Evolutionary conservation across 2,797 vertebrate species (phyloP).

Genomic region (Synanceia verrucosa): DNA sequence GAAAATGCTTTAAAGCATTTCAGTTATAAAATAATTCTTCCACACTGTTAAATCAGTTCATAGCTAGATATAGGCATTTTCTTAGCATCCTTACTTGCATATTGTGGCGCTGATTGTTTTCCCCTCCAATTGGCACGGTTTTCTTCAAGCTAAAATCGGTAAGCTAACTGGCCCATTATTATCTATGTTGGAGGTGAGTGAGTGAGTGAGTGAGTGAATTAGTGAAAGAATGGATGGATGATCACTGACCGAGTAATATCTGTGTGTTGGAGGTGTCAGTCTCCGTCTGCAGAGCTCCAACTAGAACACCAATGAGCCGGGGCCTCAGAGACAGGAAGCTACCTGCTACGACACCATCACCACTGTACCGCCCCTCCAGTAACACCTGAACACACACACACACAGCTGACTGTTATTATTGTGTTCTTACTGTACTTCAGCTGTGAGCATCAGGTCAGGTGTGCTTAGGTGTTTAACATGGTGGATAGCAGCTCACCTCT

Average conservation of each 20-base stretch:
- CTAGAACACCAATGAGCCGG: slow-evolving; percentile 90
- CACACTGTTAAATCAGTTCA: no score
- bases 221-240: no score
- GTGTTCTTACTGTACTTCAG: neutral
- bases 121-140: no score
- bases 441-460: neutral
- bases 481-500: slow-evolving; percentile 78
- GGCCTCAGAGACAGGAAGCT: slow-evolving; percentile 86
- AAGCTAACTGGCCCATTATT: no score
- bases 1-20: no score
- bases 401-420: neutral
- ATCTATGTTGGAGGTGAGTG: no score
- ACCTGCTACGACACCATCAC: slow-evolving; percentile 17
- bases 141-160: no score
- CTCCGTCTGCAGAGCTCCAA: slow-evolving; percentile 93
- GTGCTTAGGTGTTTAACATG: neutral
- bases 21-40: no score
- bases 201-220: no score
- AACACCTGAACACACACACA: slow-evolving; percentile 23
- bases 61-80: no score
- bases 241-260: slow-evolving; percentile 88
- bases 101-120: no score
- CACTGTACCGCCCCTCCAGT: neutral
- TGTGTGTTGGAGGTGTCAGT: slow-evolving; percentile 92
- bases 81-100: no score